Evolutionary conservation across 2,797 vertebrate genomes (phyloP).

Genomic region (Enteromius treurensis): DNA sequence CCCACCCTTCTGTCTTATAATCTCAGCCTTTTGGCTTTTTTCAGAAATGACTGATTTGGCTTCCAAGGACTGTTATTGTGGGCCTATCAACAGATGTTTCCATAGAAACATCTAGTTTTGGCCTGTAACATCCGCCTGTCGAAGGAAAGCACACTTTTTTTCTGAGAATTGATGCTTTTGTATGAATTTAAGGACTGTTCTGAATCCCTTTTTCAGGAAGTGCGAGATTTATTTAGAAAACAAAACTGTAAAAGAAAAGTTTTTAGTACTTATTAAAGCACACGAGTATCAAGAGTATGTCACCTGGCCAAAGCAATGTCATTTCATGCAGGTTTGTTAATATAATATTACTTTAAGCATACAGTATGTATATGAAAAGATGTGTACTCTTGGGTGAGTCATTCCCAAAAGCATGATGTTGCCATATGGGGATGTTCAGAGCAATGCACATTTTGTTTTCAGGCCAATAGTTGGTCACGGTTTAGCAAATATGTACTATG

Average conservation of each 20-base stretch:
- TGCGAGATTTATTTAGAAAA: slow-evolving; percentile 59
- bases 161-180: slow-evolving; percentile 51
- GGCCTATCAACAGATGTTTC: slow-evolving; percentile 72
- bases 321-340: slow-evolving; percentile 54
- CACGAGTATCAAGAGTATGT: slow-evolving; percentile 66
- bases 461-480: slow-evolving; percentile 21
- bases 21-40: slow-evolving; percentile 51
- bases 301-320: slow-evolving; percentile 79
- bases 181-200: slow-evolving; percentile 69
- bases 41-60: slow-evolving; percentile 59
- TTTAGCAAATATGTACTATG: slow-evolving; percentile 35
- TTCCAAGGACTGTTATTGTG: slow-evolving; percentile 68
- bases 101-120: slow-evolving; percentile 60
- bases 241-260: slow-evolving; percentile 47
- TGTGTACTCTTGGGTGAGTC: slow-evolving; percentile 18
- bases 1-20: slow-evolving; percentile 23
- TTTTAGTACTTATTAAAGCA: slow-evolving; percentile 52
- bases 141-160: slow-evolving; percentile 75
- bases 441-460: slow-evolving; percentile 37
- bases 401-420: slow-evolving; percentile 31
- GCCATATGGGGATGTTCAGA: slow-evolving; percentile 28
- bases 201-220: slow-evolving; percentile 64
- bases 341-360: slow-evolving; percentile 1
- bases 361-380: slow-evolving; percentile 37
- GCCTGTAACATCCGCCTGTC: slow-evolving; percentile 69